Conservation (phyloP, 1,140 invertebrate species). For the Cyclina sinensis region DNA sequence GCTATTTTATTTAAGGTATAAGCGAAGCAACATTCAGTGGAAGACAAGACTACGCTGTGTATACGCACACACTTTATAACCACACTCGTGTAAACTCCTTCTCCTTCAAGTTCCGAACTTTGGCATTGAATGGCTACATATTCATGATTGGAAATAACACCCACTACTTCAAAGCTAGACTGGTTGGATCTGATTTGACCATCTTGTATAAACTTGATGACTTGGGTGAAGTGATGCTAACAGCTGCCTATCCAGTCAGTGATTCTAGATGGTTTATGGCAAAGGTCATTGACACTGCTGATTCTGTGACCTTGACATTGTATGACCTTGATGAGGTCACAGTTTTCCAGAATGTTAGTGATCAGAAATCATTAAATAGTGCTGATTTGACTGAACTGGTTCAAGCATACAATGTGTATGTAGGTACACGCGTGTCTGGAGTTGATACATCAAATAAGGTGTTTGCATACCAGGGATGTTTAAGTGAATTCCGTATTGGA, state of each 20-base stretch:
- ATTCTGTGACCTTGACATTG: slow-evolving; percentile 54
- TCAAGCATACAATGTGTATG: not conserved
- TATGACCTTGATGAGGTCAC: slow-evolving; percentile 40
- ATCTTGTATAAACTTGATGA: slow-evolving; percentile 58
- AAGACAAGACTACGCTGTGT: slow-evolving; percentile 3
- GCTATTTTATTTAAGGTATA: slow-evolving; percentile 64
- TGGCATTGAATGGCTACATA: slow-evolving; percentile 71
- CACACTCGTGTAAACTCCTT: not conserved
- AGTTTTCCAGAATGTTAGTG: not conserved
- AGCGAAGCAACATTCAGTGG: slow-evolving; percentile 67
- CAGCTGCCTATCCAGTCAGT: slow-evolving; percentile 54
- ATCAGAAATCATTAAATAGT: not conserved
- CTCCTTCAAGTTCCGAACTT: slow-evolving; percentile 68
- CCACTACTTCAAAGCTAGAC: slow-evolving; percentile 45
- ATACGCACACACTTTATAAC: slow-evolving; percentile 30
- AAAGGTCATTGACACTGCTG: slow-evolving; percentile 43
- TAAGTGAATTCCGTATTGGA: slow-evolving; percentile 96
- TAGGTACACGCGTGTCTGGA: not conserved
- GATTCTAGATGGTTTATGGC: slow-evolving; percentile 65
- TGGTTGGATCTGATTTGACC: slow-evolving; percentile 61
- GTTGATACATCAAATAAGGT: not conserved
- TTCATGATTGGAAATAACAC: slow-evolving; percentile 46
- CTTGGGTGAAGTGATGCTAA: not conserved
- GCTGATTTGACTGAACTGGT: slow-evolving; percentile 11
- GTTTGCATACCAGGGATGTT: slow-evolving; percentile 90